Percentiles rank a stretch among this genome's conserved stretches.
phyloP scores from a whole-genome alignment of 2,888 invertebrate genomes.

The Epiblema foenella region DNA sequence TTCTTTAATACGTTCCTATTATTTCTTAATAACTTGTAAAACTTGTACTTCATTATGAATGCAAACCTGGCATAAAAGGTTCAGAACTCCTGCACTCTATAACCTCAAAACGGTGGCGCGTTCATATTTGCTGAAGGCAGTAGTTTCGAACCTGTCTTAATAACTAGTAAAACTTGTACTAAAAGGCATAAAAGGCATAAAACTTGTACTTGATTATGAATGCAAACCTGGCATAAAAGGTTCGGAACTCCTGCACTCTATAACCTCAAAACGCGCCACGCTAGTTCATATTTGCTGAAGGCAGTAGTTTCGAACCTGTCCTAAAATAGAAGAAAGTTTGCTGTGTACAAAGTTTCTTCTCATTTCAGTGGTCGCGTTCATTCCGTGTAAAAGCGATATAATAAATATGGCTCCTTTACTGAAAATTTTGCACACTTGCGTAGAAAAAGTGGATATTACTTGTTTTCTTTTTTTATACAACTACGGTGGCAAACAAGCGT shows the following conservation, averaged over 20 bases:
- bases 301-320: conserved; percentile 13
- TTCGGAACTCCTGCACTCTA: conserved; percentile 23
- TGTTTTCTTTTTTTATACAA: too few relatives aligned
- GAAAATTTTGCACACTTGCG: too few relatives aligned
- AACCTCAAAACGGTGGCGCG: too few relatives aligned
- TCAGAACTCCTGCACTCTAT: conserved; percentile 22
- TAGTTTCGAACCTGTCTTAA: too few relatives aligned
- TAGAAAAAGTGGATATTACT: too few relatives aligned
- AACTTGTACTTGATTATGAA: background rate
- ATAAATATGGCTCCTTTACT: background rate
- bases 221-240: conserved; percentile 11
- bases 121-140: too few relatives aligned
- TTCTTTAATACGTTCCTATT: too few relatives aligned
- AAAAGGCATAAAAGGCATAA: too few relatives aligned
- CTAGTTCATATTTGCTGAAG: conserved; percentile 8
- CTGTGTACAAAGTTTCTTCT: background rate
- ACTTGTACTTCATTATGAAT: background rate
- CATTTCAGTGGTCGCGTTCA: background rate
- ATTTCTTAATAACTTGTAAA: background rate
- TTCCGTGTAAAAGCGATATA: background rate
- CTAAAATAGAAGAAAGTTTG: conserved; percentile 2
- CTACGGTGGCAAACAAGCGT: too few relatives aligned
- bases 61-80: conserved; percentile 14
- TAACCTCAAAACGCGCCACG: background rate
- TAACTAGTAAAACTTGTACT: conserved; percentile 3